Percentiles rank a stretch among this genome's conserved stretches.
Evolutionary conservation across 2,888 invertebrate genomes (phyloP).

Genomic region (Eupithecia abbreviata): DNA sequence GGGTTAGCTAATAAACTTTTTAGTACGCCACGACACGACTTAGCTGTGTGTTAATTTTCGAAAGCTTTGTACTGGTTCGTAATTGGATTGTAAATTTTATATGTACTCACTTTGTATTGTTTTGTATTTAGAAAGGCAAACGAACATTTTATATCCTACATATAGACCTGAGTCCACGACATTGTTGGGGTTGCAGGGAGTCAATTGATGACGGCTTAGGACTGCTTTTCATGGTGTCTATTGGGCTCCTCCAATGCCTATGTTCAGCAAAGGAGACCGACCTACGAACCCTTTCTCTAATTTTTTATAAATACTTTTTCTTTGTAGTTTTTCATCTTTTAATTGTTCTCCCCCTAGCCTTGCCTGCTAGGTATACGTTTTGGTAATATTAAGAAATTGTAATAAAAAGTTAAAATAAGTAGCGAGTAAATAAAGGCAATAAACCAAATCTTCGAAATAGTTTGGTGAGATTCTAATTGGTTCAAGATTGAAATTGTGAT

Average conservation of each 20-base stretch:
- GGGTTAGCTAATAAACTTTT: conserved; percentile 57
- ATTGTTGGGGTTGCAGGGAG: neutral
- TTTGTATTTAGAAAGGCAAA: too few relatives aligned
- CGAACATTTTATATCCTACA: neutral
- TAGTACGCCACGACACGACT: conserved; percentile 52
- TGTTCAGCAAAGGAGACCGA: neutral
- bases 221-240: neutral
- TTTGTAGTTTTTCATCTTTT: too few relatives aligned
- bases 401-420: too few relatives aligned
- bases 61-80: too few relatives aligned
- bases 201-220: neutral
- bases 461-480: neutral
- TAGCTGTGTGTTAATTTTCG: neutral
- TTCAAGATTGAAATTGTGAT: neutral
- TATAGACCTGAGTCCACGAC: neutral
- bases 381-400: neutral
- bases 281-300: too few relatives aligned
- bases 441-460: neutral
- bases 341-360: too few relatives aligned
- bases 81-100: too few relatives aligned
- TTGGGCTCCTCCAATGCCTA: neutral
- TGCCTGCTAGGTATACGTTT: too few relatives aligned
- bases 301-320: too few relatives aligned
- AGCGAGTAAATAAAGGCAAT: too few relatives aligned
- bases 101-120: too few relatives aligned